These are phyloP conservation scores for Nineta flava DNA, from an alignment of 2,888 invertebrate species.

Conservation along the genomic window DNA sequence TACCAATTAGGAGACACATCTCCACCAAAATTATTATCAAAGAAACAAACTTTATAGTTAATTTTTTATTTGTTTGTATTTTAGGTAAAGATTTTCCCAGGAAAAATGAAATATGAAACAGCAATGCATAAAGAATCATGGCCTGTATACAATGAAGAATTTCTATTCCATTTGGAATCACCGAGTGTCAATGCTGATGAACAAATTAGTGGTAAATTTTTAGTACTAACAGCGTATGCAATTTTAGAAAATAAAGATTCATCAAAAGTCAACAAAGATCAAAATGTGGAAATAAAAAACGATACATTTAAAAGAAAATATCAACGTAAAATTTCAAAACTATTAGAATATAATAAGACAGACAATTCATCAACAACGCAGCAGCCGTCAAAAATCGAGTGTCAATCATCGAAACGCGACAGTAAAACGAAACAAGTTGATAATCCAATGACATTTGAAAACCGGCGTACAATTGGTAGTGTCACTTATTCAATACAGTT, in stretches of 20 bases:
- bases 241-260: conserved; percentile 35
- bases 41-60: neutral
- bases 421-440: conserved; percentile 20
- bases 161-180: conserved; percentile 45
- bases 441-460: conserved; percentile 38
- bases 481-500: conserved; percentile 51
- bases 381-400: neutral
- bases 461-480: conserved; percentile 48
- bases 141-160: conserved; percentile 69
- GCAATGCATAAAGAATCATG: conserved; percentile 56
- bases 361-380: conserved; percentile 21
- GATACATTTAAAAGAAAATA: conserved; percentile 27
- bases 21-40: too few relatives aligned
- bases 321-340: conserved; percentile 16
- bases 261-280: conserved; percentile 22
- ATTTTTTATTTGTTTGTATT: conserved; percentile 17
- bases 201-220: conserved; percentile 46
- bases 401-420: conserved; percentile 11
- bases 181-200: conserved; percentile 33
- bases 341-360: conserved; percentile 18
- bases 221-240: conserved; percentile 52
- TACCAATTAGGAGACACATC: too few relatives aligned
- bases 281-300: conserved; percentile 18
- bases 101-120: conserved; percentile 59
- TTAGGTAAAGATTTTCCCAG: conserved; percentile 64